Percentiles rank a stretch among this genome's conserved stretches.
phyloP scores from a whole-genome alignment of 2,888 invertebrate genomes.

The Drosophila trichaetosa region DNA sequence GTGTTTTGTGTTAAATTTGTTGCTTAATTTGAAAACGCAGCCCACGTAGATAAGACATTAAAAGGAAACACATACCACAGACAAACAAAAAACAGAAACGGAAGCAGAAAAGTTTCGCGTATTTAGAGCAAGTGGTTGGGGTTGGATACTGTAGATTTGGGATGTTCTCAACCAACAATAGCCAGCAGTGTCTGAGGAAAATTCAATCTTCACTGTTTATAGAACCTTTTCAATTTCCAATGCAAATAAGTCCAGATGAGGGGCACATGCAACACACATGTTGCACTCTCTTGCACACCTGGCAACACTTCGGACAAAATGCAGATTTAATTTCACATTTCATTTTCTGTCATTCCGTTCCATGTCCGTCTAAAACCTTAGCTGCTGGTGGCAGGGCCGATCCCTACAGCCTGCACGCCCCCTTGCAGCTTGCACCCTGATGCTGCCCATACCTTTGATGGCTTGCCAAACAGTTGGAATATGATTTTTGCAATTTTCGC shows the following conservation, averaged over 20 bases:
- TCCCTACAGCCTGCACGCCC: background rate
- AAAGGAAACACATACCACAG: conserved; percentile 60
- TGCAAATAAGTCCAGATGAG: conserved; percentile 59
- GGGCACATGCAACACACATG: conserved; percentile 45
- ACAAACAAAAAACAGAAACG: conserved; percentile 14
- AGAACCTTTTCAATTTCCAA: conserved; percentile 71
- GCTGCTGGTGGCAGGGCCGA: conserved; percentile 3
- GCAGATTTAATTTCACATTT: conserved; percentile 52
- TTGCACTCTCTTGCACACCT: conserved; percentile 29
- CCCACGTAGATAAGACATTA: conserved; percentile 70
- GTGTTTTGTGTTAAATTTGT: conserved; percentile 73
- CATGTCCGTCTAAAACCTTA: conserved; percentile 52
- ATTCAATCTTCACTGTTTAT: conserved; percentile 55
- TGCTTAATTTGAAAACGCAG: conserved; percentile 68
- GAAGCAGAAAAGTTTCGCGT: conserved; percentile 17
- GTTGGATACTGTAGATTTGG: background rate
- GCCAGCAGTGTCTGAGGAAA: conserved; percentile 23
- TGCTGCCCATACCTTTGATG: conserved; percentile 71
- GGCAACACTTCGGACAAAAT: conserved; percentile 36
- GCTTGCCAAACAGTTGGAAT: conserved; percentile 80
- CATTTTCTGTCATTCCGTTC: conserved; percentile 54
- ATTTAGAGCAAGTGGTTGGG: conserved; percentile 27
- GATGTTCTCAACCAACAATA: conserved; percentile 10
- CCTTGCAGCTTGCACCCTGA: conserved; percentile 26
- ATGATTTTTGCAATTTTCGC: conserved; percentile 81